Evolutionary conservation across 1,140 invertebrate species (phyloP), one percentile per base, ranked within the genome.

Genomic region (Paracyclopina nana): DNA sequence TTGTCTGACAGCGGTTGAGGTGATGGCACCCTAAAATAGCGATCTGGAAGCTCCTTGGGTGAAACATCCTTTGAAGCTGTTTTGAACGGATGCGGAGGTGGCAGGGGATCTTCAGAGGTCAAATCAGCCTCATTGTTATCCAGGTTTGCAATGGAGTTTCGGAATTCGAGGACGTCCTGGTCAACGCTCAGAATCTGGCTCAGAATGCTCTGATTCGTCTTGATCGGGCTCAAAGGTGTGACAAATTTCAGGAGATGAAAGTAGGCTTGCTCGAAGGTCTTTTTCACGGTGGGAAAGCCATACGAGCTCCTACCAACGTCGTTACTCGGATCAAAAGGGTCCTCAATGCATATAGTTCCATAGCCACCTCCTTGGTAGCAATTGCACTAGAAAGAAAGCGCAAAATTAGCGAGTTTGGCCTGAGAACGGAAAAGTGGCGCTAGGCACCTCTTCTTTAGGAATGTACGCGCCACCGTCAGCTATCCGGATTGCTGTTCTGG

Each of bases 301-400:
- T 94, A 96, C 58, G 87, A 94, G 66, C 86, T 90, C 54, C 87
- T 75, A n/a, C 90, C 91, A 63, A 94, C 92, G 64, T 94, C 87
- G 65, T 94, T 95, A 61, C 82, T 81, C 12, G 82, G 76, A 55
- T 82, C 85, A 16, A 97, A 68, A n/a, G 92, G 92, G 71, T 98
- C 92, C 71, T 96, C 88, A 57, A 97, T 96, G 63, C 88, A 96
- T 25, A 98, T 66, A 9, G 20, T 20, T n/a, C n/a, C n/a, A n/a
- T n/a, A n/a, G 34, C 26, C 45, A 45, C 38, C 18, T 5, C 14
- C 40, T 51, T 46, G 11, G 18, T 16, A 46, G 12, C 14, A n/a
- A 22, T 26, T 14, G 28, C 24, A 16, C 34, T n/a, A n/a, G n/a
- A n/a, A n/a, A n/a, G n/a, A n/a, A n/a, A n/a, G n/a, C n/a, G n/a